Conservation (phyloP, 2,797 vertebrate species). For the Alfaro cultratus region DNA sequence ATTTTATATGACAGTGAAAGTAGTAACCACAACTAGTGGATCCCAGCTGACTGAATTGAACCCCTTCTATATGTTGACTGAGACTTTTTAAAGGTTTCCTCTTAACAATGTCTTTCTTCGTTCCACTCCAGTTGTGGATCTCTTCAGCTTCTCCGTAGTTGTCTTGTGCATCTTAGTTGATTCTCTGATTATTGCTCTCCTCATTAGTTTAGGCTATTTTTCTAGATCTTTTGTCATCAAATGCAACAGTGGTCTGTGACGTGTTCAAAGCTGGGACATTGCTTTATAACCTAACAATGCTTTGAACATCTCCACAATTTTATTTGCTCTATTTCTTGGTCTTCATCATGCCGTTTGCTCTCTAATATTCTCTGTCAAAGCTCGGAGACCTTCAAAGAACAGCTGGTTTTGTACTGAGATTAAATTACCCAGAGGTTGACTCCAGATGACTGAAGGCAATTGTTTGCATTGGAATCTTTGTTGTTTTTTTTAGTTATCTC, state of each 20-base stretch:
- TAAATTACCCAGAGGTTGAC: not conserved
- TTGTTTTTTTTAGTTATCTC: not conserved
- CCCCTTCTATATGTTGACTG: not conserved
- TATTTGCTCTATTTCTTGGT: too few species aligned
- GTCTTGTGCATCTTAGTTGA: not conserved
- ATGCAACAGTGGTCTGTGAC: not conserved
- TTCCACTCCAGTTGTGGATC: not conserved
- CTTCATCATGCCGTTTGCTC: too few species aligned
- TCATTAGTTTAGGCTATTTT: not conserved
- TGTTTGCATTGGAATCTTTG: not conserved
- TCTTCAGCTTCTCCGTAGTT: not conserved
- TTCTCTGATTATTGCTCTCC: not conserved
- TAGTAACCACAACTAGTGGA: not conserved
- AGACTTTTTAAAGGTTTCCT: not conserved
- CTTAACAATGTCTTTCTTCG: not conserved
- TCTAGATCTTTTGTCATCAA: not conserved
- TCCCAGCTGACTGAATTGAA: not conserved
- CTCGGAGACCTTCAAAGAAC: too few species aligned
- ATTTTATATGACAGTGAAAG: not conserved
- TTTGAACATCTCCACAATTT: too few species aligned
- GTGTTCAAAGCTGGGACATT: not conserved
- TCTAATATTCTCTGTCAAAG: too few species aligned
- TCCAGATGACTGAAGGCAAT: not conserved
- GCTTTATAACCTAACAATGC: not conserved
- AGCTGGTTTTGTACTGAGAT: not conserved